Percentiles rank a stretch among this genome's conserved stretches.
phyloP scores from a whole-genome alignment of 2,113 vertebrate genomes.

The Halcyon malimbica region DNA sequence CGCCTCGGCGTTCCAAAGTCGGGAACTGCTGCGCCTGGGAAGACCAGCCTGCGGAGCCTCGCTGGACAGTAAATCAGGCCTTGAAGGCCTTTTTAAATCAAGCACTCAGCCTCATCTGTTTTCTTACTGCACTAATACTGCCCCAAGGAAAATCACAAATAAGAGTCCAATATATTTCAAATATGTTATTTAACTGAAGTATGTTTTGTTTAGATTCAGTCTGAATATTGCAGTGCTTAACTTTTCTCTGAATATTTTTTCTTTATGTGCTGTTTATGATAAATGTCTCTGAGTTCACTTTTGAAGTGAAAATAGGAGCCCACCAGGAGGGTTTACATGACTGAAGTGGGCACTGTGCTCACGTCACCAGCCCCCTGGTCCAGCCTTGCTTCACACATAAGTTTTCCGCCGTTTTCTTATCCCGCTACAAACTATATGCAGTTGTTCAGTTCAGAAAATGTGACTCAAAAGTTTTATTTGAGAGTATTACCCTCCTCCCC shows the following conservation, averaged over 20 bases:
- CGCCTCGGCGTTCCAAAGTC: background rate
- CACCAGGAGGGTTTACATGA: background rate
- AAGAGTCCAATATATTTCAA: background rate
- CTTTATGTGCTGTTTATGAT: background rate
- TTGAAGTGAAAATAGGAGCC: background rate
- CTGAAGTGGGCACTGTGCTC: background rate
- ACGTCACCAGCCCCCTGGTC: background rate
- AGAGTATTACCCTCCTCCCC: background rate
- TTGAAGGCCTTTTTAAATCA: background rate
- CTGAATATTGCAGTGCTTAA: background rate
- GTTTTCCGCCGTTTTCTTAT: background rate
- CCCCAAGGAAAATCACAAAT: background rate
- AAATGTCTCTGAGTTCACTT: background rate
- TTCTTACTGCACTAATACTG: background rate
- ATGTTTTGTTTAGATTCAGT: background rate
- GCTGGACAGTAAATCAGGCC: background rate
- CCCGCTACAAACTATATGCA: background rate
- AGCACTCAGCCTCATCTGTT: background rate
- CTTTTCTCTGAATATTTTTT: background rate
- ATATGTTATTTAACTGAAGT: background rate
- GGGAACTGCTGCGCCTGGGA: background rate
- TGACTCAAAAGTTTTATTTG: background rate
- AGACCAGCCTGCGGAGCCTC: background rate
- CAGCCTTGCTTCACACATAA: background rate
- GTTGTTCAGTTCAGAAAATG: background rate